Evolutionary conservation across 2,113 vertebrate species (phyloP).

Genomic region (Oxygymnocypris stewartii): DNA sequence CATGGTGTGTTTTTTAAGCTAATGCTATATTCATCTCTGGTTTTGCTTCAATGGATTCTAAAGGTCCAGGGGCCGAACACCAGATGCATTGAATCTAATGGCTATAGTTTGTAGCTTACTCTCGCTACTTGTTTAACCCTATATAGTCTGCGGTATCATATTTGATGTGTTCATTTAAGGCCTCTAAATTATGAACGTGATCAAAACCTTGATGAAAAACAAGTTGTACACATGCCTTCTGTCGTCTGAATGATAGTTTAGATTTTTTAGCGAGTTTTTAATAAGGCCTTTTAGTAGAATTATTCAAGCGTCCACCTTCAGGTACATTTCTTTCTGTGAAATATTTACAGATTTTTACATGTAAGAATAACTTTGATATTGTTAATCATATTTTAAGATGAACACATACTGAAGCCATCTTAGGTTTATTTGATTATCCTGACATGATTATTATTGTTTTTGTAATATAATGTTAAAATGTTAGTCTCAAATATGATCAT

Average conservation of each 20-base stretch:
- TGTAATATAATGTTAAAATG: neutral
- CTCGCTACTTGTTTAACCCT: neutral
- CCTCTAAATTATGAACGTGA: neutral
- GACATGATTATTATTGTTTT: neutral
- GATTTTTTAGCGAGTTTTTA: too few relatives aligned
- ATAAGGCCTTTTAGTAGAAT: too few relatives aligned
- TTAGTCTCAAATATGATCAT: neutral
- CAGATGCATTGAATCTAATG: neutral
- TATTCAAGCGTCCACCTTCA: too few relatives aligned
- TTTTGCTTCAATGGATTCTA: neutral
- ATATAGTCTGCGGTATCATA: neutral
- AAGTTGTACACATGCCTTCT: too few relatives aligned
- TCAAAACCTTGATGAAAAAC: too few relatives aligned
- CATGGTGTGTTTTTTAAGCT: constrained; percentile 10
- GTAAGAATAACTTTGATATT: neutral
- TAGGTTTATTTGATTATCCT: neutral
- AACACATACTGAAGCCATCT: neutral
- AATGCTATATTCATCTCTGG: constrained; percentile 1
- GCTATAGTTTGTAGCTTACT: neutral
- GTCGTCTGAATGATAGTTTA: too few relatives aligned
- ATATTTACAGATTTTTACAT: neutral
- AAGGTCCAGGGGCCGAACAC: neutral
- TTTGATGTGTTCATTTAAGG: neutral
- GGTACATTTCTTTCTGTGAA: neutral
- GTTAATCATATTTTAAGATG: neutral